Base-by-base conservation (phyloP, 2,113 vertebrate species). In the Shinisaurus crocodilurus region DNA sequence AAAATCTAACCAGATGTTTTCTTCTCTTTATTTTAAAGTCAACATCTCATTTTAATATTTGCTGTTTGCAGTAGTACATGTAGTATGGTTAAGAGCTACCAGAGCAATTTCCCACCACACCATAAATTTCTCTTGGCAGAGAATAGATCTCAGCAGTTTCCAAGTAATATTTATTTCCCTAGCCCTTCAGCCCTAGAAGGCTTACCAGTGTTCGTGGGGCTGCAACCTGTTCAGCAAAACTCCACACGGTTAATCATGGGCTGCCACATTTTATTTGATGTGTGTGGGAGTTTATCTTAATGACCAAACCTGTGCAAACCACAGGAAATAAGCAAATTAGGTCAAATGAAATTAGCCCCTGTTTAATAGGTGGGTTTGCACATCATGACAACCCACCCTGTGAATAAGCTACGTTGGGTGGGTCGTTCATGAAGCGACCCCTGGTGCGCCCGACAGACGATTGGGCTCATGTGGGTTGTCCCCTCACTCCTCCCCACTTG, bases 21-120 rank as follows among this genome's bases (percentile, higher is more conserved):
- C 79, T 82, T 37, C 15, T 79, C 48, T 89, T 85, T 77, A 79
- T 85, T 90, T 76, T 90, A 50, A 54, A 92, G 13, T 29, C 76
- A 86, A 45, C 27, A 84, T 86, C 54, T 91, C 13, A 87, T 94
- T 88, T 90, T 85, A 37, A 9, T 32, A 37, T 82, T 89, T 69
- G 65, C 77, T 79, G 81, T 0, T 0, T 72, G 57, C 54, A 91
- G 10, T 27, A 43, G 79, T 37, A 67, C 87, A 72, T n/a, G 80
- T 87, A 87, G 72, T 75, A 67, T n/a, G 13, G 76, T 85, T 60
- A 89, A 82, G 5, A 45, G 37, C 84, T 77, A 72, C 90, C 20
- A 50, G 77, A 60, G 77, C 85, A 87, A 89, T 72, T 93, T 91
- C 74, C 86, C 40, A 60, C 74, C 67, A 79, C 63, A 48, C 84